Evolutionary conservation across 2,888 invertebrate species (phyloP), one percentile per base, ranked within the genome.

Genomic region (Elysia crispata): DNA sequence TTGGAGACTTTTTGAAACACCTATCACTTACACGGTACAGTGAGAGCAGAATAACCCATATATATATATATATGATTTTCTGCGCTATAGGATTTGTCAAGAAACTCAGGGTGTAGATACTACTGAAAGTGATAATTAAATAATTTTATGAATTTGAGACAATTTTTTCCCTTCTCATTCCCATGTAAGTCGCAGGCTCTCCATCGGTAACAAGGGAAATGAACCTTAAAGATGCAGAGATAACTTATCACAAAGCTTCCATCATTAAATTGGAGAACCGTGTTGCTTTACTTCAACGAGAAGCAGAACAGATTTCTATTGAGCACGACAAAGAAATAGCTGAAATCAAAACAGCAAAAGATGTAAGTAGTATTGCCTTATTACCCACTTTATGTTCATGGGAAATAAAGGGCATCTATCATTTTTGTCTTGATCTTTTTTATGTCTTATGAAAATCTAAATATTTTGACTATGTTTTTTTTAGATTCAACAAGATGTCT

Each of bases 211-310:
- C 80, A 31, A 60, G 23, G 23, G 82, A 83, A 60, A 41, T 81
- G 25, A 84, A 85, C 69, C 30, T 83, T 33, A 85, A 85, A 76
- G 86, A 87, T 73, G 84, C 84, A 41, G 86, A 88, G 69, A 74
- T 86, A 28, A 84, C 85, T 25, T 79, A 81, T 31, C 84, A 85
- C 25, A 87, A 86, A 77, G 83, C 83, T 73, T 80, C 85, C 54
- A 86, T 89, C n/a, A 79, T 84, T 6, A 79, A 86, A 49, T 76
- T 87, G 8, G 84, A 89, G 77, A 74, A 82, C 15, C 84, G 85
- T 69, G 30, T 89, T 20, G 57, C 75, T 20, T 66, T 76, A 5
- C 67, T 87, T 30, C 82, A 87, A 73, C 84, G 84, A n/a, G 76
- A 82, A 3, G 83, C 84, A 50, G 86, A 88, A 73, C 79, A 85